Base-by-base conservation (phyloP, 1,140 invertebrate genomes). In the Drosophila trapezifrons region DNA sequence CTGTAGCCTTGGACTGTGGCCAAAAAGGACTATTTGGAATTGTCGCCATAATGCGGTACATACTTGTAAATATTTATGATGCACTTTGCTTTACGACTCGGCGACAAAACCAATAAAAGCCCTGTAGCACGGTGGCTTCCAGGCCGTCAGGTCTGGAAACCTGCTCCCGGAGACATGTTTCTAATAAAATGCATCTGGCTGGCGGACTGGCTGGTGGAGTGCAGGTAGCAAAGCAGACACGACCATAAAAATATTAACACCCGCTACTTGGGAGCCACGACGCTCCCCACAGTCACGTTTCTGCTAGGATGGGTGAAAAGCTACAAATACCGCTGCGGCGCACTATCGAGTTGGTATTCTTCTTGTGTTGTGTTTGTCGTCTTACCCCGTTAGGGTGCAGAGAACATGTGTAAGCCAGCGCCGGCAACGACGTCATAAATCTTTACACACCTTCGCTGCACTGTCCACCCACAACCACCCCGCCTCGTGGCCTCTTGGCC, bases 391-490 rank as follows among this genome's bases (percentile, higher is more conserved):
- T 32, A 10, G 20, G n/a, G 6, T 13, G 37, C 45, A 12, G 47
- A 65, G 47, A 86, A 78, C 81, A 86, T 76, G 64, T 87, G 79
- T 82, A 82, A 73, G 66, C 45, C 71, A 75, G 67, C 65, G 64
- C 73, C 66, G 60, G 42, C 45, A 80, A 69, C 82, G 47, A 78
- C 71, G 82, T 87, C 82, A 87, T 86, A 86, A 87, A 87, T 87
- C 76, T 79, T 62, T 43, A 72, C 60, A 76, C 73, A 84, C 80
- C 80, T 80, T 73, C 35, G 54, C 47, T 13, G 46, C 43, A 29
- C 35, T 74, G 58, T 51, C 55, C 73, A 70, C 49, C 49, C 42
- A 59, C 45, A 35, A 35, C 29, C 59, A 32, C 32, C 38, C 66
- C 45, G 40, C 75, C 46, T 46, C 66, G 12, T 54, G 51, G 32